These are phyloP conservation scores for Dendroctonus valens DNA, from an alignment of 1,140 invertebrate species.

Conservation along the genomic window DNA sequence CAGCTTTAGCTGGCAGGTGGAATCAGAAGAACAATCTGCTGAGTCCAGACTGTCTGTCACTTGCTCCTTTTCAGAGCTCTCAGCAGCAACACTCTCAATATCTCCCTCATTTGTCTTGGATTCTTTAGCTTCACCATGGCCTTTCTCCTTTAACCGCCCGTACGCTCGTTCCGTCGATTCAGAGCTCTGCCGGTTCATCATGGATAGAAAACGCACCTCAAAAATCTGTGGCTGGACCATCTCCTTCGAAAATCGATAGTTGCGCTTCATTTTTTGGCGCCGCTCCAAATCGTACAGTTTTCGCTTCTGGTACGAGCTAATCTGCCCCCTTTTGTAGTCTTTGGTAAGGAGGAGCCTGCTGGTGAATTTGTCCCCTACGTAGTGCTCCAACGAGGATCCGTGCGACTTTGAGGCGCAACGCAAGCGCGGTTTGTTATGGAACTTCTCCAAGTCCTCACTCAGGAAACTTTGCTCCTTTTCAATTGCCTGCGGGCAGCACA, in stretches of 20 bases:
- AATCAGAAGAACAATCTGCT: background rate
- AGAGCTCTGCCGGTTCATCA: conserved; percentile 5
- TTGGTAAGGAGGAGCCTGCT: conserved; percentile 36
- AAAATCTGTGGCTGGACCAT: conserved; percentile 29
- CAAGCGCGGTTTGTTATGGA: conserved; percentile 16
- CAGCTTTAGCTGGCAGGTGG: too few relatives aligned
- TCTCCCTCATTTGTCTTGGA: background rate
- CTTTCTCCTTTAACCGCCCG: background rate
- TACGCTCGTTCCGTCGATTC: background rate
- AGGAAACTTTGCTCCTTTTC: conserved; percentile 10
- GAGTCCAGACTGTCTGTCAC: background rate
- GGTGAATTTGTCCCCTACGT: conserved; percentile 17
- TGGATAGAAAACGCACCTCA: conserved; percentile 33
- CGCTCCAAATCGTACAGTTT: conserved; percentile 36
- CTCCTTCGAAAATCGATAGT: background rate
- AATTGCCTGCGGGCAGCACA: conserved; percentile 3
- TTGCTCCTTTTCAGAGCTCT: conserved; percentile 1
- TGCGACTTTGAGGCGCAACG: conserved; percentile 12
- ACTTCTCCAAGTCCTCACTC: conserved; percentile 26
- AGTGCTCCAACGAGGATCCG: conserved; percentile 17
- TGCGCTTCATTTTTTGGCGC: conserved; percentile 35
- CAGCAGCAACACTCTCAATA: background rate
- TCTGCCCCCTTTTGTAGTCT: conserved; percentile 22
- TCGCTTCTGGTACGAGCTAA: conserved; percentile 35
- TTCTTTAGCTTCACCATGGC: background rate